Percentiles rank a stretch among this genome's conserved stretches.
phyloP scores from a whole-genome alignment of 2,113 vertebrate genomes.

The Balaenoptera acutorostrata region DNA sequence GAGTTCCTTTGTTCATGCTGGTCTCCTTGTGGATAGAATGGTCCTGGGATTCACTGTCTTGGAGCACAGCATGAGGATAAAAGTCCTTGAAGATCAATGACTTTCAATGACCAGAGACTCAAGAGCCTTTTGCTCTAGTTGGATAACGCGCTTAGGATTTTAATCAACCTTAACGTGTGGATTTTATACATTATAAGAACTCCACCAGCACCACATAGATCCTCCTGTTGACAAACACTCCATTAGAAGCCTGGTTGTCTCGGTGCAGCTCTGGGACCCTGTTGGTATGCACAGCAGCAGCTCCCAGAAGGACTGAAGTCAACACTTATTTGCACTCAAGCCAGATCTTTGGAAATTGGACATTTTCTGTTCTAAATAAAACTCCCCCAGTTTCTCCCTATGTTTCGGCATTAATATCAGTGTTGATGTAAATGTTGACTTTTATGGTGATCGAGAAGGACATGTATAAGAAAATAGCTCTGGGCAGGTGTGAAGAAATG shows the following conservation, averaged over 20 bases:
- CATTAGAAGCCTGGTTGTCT: constrained; percentile 39
- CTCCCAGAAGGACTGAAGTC: constrained; percentile 53
- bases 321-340: constrained; percentile 66
- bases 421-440: constrained; percentile 18
- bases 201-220: constrained; percentile 47
- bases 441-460: not conserved
- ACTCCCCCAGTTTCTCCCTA: constrained; percentile 30
- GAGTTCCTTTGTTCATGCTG: not conserved
- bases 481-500: not conserved
- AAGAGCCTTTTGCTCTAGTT: constrained; percentile 51
- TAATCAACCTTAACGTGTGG: constrained; percentile 72
- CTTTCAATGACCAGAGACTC: constrained; percentile 60
- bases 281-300: constrained; percentile 54
- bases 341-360: constrained; percentile 67
- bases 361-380: constrained; percentile 57
- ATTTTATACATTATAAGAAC: constrained; percentile 77
- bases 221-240: constrained; percentile 73
- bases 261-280: not conserved
- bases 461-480: not conserved
- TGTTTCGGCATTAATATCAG: constrained; percentile 42
- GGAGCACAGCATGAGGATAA: constrained; percentile 31
- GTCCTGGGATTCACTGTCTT: constrained; percentile 25
- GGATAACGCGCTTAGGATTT: constrained; percentile 66
- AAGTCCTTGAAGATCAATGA: constrained; percentile 74
- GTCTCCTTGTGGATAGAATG: constrained; percentile 9